Percentiles rank a stretch among this genome's conserved stretches.
Evolutionary conservation across 2,888 invertebrate genomes (phyloP).

Genomic region (Drosophila neoperkinsi): DNA sequence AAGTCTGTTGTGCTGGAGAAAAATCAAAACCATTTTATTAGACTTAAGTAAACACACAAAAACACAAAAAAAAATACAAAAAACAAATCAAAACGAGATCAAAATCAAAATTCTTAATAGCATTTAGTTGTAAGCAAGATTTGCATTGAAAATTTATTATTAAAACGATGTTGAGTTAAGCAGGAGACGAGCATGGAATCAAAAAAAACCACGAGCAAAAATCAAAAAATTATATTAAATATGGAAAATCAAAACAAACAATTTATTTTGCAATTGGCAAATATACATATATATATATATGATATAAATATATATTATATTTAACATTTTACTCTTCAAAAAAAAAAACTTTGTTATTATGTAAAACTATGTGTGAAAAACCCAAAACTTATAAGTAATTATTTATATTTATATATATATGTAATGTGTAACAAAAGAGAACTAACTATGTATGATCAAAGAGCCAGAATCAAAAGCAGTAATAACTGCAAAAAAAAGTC

Average conservation of each 20-base stretch:
- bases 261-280: slow-evolving; percentile 76
- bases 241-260: slow-evolving; percentile 56
- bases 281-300: slow-evolving; percentile 51
- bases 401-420: slow-evolving; percentile 69
- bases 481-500: slow-evolving; percentile 24
- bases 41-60: slow-evolving; percentile 52
- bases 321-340: slow-evolving; percentile 64
- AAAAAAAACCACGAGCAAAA: slow-evolving; percentile 59
- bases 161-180: slow-evolving; percentile 64
- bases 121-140: slow-evolving; percentile 64
- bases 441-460: slow-evolving; percentile 52
- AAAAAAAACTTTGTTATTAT: slow-evolving; percentile 67
- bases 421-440: slow-evolving; percentile 67
- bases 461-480: slow-evolving; percentile 67
- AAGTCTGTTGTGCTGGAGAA: slow-evolving; percentile 62
- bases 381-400: slow-evolving; percentile 58
- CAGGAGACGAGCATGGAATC: slow-evolving; percentile 62
- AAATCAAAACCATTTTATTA: slow-evolving; percentile 81
- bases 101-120: slow-evolving; percentile 56
- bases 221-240: slow-evolving; percentile 67
- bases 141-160: slow-evolving; percentile 61
- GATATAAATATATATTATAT: slow-evolving; percentile 59
- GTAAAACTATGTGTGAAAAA: slow-evolving; percentile 59
- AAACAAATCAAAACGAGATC: slow-evolving; percentile 34
- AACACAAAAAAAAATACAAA: slow-evolving; percentile 41